Percentiles rank a stretch among this genome's conserved stretches.
Evolutionary conservation across 2,113 vertebrate genomes (phyloP).

Genomic region (Pedetes capensis): DNA sequence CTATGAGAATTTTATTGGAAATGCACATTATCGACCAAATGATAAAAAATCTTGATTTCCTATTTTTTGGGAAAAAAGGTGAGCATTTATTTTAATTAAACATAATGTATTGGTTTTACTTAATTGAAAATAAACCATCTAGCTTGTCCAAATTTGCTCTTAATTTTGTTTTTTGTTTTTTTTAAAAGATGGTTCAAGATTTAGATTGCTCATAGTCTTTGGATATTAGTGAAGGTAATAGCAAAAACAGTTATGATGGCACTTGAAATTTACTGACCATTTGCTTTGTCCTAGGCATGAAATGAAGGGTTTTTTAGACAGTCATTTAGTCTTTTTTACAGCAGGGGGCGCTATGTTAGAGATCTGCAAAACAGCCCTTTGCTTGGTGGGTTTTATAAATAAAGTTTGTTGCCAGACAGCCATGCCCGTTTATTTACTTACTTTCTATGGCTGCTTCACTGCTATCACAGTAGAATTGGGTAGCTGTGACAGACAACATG

Average conservation of each 20-base stretch:
- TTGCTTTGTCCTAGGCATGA: background rate
- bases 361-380: background rate
- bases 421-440: accelerated
- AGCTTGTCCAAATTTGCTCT: background rate
- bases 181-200: background rate
- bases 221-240: background rate
- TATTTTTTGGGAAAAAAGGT: slow-evolving; percentile 72
- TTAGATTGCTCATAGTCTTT: background rate
- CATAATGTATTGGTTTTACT: background rate
- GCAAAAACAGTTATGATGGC: background rate
- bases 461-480: too few species aligned
- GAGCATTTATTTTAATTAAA: slow-evolving; percentile 49
- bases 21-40: slow-evolving; percentile 85
- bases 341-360: background rate
- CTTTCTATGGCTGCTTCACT: background rate
- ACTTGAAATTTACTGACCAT: background rate
- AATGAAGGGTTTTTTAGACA: background rate
- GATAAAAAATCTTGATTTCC: slow-evolving; percentile 89
- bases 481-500: background rate
- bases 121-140: background rate
- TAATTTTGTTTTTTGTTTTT: background rate
- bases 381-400: background rate
- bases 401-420: background rate
- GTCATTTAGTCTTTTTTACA: background rate
- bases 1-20: slow-evolving; percentile 82